Evolutionary conservation across 2,797 vertebrate species (phyloP).

Genomic region (Pangasius larnaudii): DNA sequence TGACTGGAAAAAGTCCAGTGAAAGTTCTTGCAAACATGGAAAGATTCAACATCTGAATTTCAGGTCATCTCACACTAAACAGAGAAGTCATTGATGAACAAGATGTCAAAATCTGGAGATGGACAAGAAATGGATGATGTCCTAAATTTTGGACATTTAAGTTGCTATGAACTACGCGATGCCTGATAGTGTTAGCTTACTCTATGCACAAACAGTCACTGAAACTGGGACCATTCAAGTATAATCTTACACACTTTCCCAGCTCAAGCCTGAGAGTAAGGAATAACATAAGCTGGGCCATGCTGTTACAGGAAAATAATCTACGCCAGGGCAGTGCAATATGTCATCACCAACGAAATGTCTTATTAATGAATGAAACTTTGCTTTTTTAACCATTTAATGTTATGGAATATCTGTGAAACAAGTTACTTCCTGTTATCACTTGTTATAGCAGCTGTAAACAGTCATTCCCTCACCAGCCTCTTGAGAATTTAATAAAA

Average conservation of each 20-base stretch:
- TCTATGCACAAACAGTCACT: too few relatives aligned
- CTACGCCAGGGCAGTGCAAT: not conserved
- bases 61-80: not conserved
- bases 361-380: not conserved
- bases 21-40: not conserved
- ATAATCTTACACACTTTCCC: not conserved
- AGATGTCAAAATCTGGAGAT: not conserved
- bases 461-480: not conserved
- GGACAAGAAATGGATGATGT: not conserved
- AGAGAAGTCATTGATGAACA: not conserved
- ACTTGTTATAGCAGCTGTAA: not conserved
- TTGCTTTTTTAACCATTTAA: not conserved
- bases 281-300: not conserved
- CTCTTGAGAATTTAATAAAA: not conserved
- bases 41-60: not conserved
- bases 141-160: not conserved
- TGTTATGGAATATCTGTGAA: not conserved
- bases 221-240: not conserved
- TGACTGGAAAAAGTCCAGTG: not conserved
- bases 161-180: not conserved
- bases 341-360: not conserved
- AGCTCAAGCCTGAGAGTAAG: not conserved
- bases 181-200: not conserved
- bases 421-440: not conserved
- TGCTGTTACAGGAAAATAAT: not conserved